phyloP scores from a whole-genome alignment of 2,888 invertebrate genomes.

The Machimus rusticus region DNA sequence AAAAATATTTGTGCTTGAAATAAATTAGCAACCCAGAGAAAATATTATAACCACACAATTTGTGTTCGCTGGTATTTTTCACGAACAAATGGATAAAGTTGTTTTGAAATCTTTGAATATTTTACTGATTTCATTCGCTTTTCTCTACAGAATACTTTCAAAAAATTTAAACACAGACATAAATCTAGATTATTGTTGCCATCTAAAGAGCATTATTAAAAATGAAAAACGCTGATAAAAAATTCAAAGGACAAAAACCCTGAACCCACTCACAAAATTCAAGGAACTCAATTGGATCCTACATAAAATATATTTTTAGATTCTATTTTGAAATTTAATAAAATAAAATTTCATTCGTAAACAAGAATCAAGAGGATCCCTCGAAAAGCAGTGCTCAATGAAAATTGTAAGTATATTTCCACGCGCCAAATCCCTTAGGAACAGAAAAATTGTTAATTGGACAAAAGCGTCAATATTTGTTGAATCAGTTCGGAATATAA shows the following conservation, averaged over 20 bases:
- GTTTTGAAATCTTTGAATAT: neutral
- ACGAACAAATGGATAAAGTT: neutral
- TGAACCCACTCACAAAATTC: neutral
- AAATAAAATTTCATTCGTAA: neutral
- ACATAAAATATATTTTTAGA: neutral
- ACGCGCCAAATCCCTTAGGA: neutral
- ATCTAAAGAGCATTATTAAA: neutral
- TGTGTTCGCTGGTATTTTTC: neutral
- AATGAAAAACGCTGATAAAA: neutral
- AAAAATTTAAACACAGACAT: neutral
- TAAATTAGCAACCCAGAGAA: no score
- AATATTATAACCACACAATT: neutral
- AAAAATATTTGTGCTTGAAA: no score
- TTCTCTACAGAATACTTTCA: neutral
- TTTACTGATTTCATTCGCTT: neutral
- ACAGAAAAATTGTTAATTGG: neutral
- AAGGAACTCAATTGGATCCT: no score
- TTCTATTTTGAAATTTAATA: neutral
- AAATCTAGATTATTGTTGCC: neutral
- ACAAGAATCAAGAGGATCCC: neutral
- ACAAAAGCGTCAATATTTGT: neutral
- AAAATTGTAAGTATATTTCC: neutral
- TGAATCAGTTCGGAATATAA: neutral
- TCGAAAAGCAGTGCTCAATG: neutral
- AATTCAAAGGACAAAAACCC: neutral